A percentile compares a stretch with the other conserved stretches of the same genome.
phyloP scores from a whole-genome alignment of 92 coral and sea anemone genomes.

The Hydrozoanthus gracilis region DNA sequence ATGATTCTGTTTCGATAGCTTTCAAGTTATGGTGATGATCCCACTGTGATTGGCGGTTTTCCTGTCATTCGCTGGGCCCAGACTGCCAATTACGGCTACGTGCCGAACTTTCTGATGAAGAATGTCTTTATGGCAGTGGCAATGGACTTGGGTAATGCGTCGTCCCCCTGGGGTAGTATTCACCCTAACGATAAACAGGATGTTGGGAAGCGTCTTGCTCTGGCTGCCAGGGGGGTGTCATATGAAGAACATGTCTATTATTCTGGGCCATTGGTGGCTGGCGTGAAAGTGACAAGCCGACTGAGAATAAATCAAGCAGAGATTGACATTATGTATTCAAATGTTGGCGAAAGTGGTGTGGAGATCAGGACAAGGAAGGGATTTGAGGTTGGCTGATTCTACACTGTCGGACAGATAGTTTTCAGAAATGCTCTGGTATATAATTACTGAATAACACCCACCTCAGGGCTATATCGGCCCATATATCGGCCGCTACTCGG shows the following conservation, averaged over 20 bases:
- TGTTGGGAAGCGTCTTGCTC: slow-evolving; percentile 88
- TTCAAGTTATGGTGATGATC: slow-evolving; percentile 65
- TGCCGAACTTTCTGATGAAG: slow-evolving; percentile 79
- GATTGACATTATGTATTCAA: slow-evolving; percentile 51
- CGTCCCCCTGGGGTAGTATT: slow-evolving; percentile 87
- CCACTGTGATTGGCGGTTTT: slow-evolving; percentile 66
- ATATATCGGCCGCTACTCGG: no score
- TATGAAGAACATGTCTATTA: slow-evolving; percentile 88
- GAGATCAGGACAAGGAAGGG: slow-evolving; percentile 75
- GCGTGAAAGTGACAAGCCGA: slow-evolving; percentile 39
- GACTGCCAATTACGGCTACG: slow-evolving; percentile 95
- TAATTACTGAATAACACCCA: not conserved
- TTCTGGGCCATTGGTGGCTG: slow-evolving; percentile 85
- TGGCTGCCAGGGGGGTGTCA: slow-evolving; percentile 90
- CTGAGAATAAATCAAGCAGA: slow-evolving; percentile 34
- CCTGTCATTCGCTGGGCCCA: slow-evolving; percentile 98
- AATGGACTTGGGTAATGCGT: slow-evolving; percentile 92
- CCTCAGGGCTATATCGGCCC: no score
- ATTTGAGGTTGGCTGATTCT: slow-evolving; percentile 76
- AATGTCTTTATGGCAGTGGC: slow-evolving; percentile 98
- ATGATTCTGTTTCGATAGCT: slow-evolving; percentile 50
- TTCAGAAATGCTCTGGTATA: no score
- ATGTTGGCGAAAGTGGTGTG: slow-evolving; percentile 73
- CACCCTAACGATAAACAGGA: slow-evolving; percentile 96
- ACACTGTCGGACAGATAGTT: no score